Evolutionary conservation across 1,140 invertebrate genomes (phyloP), one percentile per base, ranked within the genome.

Genomic region (Brachionus rotundiformis): DNA sequence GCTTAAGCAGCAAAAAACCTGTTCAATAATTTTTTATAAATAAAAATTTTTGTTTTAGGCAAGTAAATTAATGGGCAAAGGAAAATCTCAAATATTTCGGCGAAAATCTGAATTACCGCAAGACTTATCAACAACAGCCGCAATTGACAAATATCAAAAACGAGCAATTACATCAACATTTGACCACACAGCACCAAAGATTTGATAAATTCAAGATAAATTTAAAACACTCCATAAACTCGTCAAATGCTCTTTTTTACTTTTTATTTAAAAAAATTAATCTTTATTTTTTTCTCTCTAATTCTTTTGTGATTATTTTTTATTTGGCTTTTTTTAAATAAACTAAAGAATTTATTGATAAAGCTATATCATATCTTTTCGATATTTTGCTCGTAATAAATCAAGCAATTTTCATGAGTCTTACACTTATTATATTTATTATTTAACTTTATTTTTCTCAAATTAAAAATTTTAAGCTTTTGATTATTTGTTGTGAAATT

Each of bases 41-140:
- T 36, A n/a, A 16, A 49, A 23, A 39, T 63, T 84, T 82, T 49
- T 82, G 73, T 68, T 84, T 83, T 36, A 88, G 85, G 85, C 85
- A 85, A 85, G 87, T 84, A 87, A 90, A 88, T 84, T 87, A 86
- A 89, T 89, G 83, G 93, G 92, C 88, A 92, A 91, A 87, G 92
- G 91, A 82, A 94, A 94, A 87, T 93, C 93, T 44, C 89, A 95
- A 83, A 89, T 95, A 49, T 79, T 79, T 31, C 91, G 94, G 87
- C 92, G 93, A 86, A 96, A 96, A 89, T 95, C 94, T 13, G 94
- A 95, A 88, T 89, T 96, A 86, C 94, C 94, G 36, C 92, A 94
- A 85, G 94, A 95, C 89, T 23, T 63, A 41, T 0, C 54, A 41
- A 68, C 77, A 16, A 33, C 49, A 76, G 29, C 27, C 27, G 73